Evolutionary conservation across 2,888 invertebrate genomes (phyloP), one percentile per base, ranked within the genome.

Genomic region (Pediacus dermestoides): DNA sequence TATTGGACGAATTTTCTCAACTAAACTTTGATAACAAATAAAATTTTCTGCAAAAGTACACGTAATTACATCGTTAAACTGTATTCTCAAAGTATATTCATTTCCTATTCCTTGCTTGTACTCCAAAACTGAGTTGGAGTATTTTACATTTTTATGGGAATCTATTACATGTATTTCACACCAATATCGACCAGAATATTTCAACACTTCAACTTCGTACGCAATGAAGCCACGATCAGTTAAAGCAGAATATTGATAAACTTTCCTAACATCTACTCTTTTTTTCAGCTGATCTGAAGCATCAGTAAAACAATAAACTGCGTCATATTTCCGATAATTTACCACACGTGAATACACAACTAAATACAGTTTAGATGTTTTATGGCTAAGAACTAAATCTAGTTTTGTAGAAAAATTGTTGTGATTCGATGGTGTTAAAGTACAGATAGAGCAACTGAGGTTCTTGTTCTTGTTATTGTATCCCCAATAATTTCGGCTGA

Each of bases 151-250:
- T 52, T 42, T 74, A 4, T 13, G 16, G 21, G 27, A 22, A 9
- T 26, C 67, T 2, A 74, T 70, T 1, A 59, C 58, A 49, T 78
- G 76, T 1, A 76, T 78, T 63, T 78, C 76, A 57, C 82, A 82
- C 80, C 81, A 81, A 58, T 82, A 82, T 46, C 76, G 72, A 1
- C 80, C 80, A 1, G 78, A 73, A 41, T 72, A 70, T 25, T 76
- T 71, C 25, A 75, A 66, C 1, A 77, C 59, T 46, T 74, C 67
- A 2, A 82, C 54, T 36, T 70, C 62, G 45, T 75, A 80, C 2
- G 78, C 45, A 16, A 15, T 4, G 14, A 34, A 31, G 3, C 21
- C 15, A 37, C 18, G 23, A 23, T 38, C 33, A 31, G 18, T 30
- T 2, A 28, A 23, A 26, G 42, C 15, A 9, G 14, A 14, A 6